phyloP scores from a whole-genome alignment of 1,140 invertebrate genomes.

The Archivesica marissinica region DNA sequence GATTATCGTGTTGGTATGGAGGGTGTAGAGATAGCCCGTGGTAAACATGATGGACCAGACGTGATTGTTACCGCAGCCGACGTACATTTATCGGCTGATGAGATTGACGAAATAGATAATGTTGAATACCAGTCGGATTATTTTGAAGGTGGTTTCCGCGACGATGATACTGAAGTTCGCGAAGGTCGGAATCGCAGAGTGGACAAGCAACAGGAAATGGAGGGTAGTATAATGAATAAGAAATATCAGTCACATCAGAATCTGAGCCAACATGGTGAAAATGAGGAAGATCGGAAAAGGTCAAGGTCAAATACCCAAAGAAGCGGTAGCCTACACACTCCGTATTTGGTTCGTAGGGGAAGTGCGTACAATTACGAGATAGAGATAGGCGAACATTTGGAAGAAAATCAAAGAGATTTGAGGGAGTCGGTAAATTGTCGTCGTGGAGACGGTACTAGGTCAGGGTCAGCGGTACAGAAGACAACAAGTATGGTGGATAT shows the following conservation, averaged over 20 bases:
- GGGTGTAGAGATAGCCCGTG: neutral
- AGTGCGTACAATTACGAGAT: neutral
- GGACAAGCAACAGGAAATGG: neutral
- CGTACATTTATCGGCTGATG: constrained; percentile 35
- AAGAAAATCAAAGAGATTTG: neutral
- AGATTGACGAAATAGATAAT: constrained; percentile 20
- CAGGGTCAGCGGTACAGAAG: neutral
- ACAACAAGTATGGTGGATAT: neutral
- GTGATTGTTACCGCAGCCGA: constrained; percentile 48
- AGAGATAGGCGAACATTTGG: neutral
- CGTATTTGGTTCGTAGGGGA: constrained; percentile 24
- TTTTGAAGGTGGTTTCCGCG: neutral
- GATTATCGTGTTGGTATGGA: neutral
- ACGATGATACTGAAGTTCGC: neutral
- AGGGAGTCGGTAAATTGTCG: neutral
- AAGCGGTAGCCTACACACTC: constrained; percentile 13
- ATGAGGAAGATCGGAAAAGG: neutral
- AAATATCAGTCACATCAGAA: constrained; percentile 49
- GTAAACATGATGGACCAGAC: constrained; percentile 5
- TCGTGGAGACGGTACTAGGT: neutral
- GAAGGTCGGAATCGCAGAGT: neutral
- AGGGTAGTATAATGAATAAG: neutral
- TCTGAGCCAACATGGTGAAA: neutral
- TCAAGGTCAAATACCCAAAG: constrained; percentile 12
- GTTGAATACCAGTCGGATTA: neutral